Conservation (phyloP, 2,113 vertebrate species). For the Calyptommatus sinebrachiatus region DNA sequence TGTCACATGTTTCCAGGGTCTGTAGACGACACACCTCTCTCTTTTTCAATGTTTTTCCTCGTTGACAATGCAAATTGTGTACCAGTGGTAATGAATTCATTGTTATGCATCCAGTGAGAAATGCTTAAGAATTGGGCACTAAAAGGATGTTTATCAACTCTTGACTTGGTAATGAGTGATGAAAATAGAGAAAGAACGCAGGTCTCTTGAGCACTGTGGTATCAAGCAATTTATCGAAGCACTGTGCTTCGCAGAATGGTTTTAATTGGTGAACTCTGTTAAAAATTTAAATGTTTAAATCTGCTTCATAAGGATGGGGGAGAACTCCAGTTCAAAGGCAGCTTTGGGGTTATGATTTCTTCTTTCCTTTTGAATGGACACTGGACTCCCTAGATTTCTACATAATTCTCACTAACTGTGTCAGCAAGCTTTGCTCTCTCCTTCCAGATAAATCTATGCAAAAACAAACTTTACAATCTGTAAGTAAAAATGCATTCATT, state of each 20-base stretch:
- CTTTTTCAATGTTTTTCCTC: conserved; percentile 74
- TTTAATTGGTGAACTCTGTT: conserved; percentile 73
- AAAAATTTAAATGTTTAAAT: conserved; percentile 66
- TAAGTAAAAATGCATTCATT: conserved; percentile 99
- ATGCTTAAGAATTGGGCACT: conserved; percentile 85
- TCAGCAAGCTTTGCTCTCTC: conserved; percentile 84
- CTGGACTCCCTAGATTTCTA: conserved; percentile 71
- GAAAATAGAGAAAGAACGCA: conserved; percentile 72
- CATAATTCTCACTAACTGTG: conserved; percentile 72
- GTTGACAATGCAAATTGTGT: conserved; percentile 81
- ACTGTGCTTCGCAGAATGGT: conserved; percentile 67
- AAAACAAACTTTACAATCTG: conserved; percentile 85
- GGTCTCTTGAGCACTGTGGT: conserved; percentile 67
- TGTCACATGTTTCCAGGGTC: conserved; percentile 72
- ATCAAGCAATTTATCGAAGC: conserved; percentile 71
- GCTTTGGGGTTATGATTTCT: conserved; percentile 57
- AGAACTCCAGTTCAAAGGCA: conserved; percentile 68
- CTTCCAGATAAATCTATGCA: conserved; percentile 84
- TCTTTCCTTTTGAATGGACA: conserved; percentile 58
- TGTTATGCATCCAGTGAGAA: conserved; percentile 82
- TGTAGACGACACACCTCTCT: conserved; percentile 73
- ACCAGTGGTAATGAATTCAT: conserved; percentile 83
- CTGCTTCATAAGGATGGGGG: conserved; percentile 65
- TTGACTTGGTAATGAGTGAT: conserved; percentile 79
- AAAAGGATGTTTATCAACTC: conserved; percentile 82